Evolutionary conservation across 2,888 invertebrate species (phyloP), one percentile per base, ranked within the genome.

Genomic region (Axea sp.): DNA sequence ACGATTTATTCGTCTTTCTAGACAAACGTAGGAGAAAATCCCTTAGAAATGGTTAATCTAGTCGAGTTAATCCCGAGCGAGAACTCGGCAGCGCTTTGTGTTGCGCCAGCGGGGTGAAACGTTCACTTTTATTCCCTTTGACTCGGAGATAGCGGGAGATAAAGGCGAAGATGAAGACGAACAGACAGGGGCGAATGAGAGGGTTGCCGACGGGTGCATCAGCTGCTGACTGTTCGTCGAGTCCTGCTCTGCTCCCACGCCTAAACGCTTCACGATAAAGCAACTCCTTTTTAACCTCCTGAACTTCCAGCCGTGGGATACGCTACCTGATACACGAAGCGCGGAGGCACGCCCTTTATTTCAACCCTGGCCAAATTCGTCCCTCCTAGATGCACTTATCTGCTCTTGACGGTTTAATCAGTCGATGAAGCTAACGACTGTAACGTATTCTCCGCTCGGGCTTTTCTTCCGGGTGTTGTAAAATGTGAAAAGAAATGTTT

Each of bases 311-410:
- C 55, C 60, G 65, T 55, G 65, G 73, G 67, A 60, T 67, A 41
- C 62, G 73, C 73, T 73, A 73, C 73, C 73, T 73, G 73, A 73
- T 47, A 39, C 39, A 53, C 65, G 45, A 47, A 49, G 11, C 60
- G 37, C 19, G 28, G 14, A 26, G 39, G 17, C 39, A 57, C 57
- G 71, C 62, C 71, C 51, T 72, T 72, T 64, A 31, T 47, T 69
- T 33, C 41, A 8, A 41, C 55, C 64, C 33, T 64, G 35, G 53
- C 55, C 60, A 33, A 60, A 60, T 53, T 33, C 41, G 30, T 60
- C 37, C 47, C 53, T 65, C 30, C 26, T 45, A 65, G 28, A 19
- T 33, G 15, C 22, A 55, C 43, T 65, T 51, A 47, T 55, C 47
- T 45, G 8, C 65, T 47, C 47, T 67, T 67, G 69, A 69, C 30